Evolutionary conservation across 1,140 invertebrate genomes (phyloP).

Genomic region (Drosophila trapezifrons): DNA sequence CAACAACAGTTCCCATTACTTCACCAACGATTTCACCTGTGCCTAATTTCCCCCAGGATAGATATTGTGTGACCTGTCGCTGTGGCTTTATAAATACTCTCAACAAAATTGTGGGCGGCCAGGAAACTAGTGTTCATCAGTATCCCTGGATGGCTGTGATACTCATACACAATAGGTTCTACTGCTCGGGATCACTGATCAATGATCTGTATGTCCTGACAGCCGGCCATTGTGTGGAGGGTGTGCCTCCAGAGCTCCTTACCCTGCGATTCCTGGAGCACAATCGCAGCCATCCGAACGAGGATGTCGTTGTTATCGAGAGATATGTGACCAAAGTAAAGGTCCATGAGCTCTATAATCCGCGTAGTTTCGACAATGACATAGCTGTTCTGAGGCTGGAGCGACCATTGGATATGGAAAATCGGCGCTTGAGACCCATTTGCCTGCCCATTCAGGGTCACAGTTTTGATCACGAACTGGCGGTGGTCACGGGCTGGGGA

Average conservation of each 20-base stretch:
- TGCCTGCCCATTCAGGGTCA: slow-evolving; percentile 89
- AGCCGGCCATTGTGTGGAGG: slow-evolving; percentile 73
- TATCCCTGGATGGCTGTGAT: slow-evolving; percentile 91
- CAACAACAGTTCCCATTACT: slow-evolving; percentile 7
- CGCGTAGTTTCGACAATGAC: slow-evolving; percentile 90
- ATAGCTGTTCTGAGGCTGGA: slow-evolving; percentile 91
- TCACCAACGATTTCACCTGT: slow-evolving; percentile 13
- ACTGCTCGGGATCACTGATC: slow-evolving; percentile 90
- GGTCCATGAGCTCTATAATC: slow-evolving; percentile 89
- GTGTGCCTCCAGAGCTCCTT: slow-evolving; percentile 87
- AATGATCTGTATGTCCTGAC: slow-evolving; percentile 84
- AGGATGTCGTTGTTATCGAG: slow-evolving; percentile 38
- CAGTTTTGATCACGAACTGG: slow-evolving; percentile 85
- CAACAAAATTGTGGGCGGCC: slow-evolving; percentile 90
- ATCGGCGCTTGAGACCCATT: slow-evolving; percentile 87
- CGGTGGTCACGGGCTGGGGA: slow-evolving; percentile 90
- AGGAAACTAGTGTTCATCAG: slow-evolving; percentile 88
- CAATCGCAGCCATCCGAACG: slow-evolving; percentile 76
- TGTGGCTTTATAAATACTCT: slow-evolving; percentile 88
- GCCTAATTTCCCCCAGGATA: slow-evolving; percentile 18
- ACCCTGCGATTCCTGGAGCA: slow-evolving; percentile 89
- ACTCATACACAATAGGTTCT: slow-evolving; percentile 88
- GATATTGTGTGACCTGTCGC: slow-evolving; percentile 85
- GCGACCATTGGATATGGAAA: slow-evolving; percentile 86
- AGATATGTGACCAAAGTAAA: slow-evolving; percentile 64